Percentiles rank a stretch among this genome's conserved stretches.
These are phyloP conservation scores for Paracentrotus lividus DNA, from an alignment of 53 echinoderm and acorn worm species.

Conservation along the genomic window DNA sequence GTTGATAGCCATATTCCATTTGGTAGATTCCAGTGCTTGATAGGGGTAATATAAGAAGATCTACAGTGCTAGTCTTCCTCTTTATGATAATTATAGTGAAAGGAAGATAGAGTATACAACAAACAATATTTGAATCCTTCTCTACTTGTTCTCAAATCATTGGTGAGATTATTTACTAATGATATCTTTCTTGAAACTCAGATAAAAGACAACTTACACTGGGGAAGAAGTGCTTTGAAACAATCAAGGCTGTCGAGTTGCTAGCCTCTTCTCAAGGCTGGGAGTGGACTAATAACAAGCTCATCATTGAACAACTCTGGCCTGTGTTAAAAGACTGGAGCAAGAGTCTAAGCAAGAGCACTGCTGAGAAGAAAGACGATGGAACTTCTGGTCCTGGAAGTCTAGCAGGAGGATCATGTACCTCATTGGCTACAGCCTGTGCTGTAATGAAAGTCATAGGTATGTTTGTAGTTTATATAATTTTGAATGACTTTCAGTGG, in stretches of 20 bases:
- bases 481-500: too few species aligned
- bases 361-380: slow-evolving; percentile 37
- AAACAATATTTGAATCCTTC: too few species aligned
- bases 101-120: too few species aligned
- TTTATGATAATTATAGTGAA: too few species aligned
- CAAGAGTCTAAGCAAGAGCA: slow-evolving; percentile 50
- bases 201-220: slow-evolving; percentile 62
- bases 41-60: too few species aligned
- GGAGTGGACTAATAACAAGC: slow-evolving; percentile 85
- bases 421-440: slow-evolving; percentile 69
- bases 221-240: slow-evolving; percentile 72
- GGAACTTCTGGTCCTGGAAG: slow-evolving; percentile 23
- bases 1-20: too few species aligned
- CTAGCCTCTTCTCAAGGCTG: slow-evolving; percentile 79
- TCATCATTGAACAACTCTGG: slow-evolving; percentile 85
- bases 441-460: slow-evolving; percentile 87
- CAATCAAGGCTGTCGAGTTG: slow-evolving; percentile 79
- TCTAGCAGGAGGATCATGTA: slow-evolving; percentile 40
- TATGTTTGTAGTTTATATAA: slow-evolving; percentile 14
- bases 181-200: slow-evolving; percentile 7
- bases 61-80: too few species aligned
- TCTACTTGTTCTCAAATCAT: too few species aligned
- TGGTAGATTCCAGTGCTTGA: too few species aligned
- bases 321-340: slow-evolving; percentile 88
- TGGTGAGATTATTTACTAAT: not conserved